Evolutionary conservation across 2,113 vertebrate genomes (phyloP).

Genomic region (Neogobius melanostomus): DNA sequence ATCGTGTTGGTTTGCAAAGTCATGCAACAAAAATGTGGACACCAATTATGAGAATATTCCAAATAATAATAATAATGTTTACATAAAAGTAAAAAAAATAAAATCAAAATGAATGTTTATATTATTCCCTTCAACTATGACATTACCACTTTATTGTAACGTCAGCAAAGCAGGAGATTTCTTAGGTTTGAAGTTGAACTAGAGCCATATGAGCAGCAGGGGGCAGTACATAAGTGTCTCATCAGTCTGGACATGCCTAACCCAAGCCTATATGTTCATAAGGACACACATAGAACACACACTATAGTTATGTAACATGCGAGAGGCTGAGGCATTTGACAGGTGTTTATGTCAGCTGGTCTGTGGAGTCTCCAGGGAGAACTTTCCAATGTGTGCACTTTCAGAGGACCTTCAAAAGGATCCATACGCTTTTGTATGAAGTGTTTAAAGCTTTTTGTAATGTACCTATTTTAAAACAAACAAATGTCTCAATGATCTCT

Average conservation of each 20-base stretch:
- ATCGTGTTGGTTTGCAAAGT: too few relatives aligned
- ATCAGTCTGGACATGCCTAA: too few relatives aligned
- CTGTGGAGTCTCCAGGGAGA: not conserved
- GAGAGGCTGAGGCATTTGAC: conserved; percentile 13
- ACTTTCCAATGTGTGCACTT: too few relatives aligned
- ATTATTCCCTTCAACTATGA: too few relatives aligned
- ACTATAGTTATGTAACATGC: conserved; percentile 19
- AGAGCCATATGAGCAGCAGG: not conserved
- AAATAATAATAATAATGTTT: too few relatives aligned
- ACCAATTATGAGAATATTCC: too few relatives aligned
- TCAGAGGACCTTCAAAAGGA: not conserved
- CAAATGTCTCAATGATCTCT: not conserved
- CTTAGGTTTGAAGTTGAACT: not conserved
- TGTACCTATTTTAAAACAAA: not conserved
- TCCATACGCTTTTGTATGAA: not conserved
- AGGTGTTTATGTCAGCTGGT: not conserved
- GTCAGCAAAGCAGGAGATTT: not conserved
- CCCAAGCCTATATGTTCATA: too few relatives aligned
- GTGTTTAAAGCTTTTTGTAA: not conserved
- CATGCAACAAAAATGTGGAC: too few relatives aligned
- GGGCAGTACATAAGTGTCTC: not conserved
- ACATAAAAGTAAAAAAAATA: too few relatives aligned
- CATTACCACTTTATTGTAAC: too few relatives aligned
- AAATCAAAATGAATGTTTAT: too few relatives aligned
- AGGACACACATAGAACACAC: not conserved